Evolutionary conservation across 2,113 vertebrate species (phyloP), one percentile per base, ranked within the genome.

Genomic region (Scolopax mira): DNA sequence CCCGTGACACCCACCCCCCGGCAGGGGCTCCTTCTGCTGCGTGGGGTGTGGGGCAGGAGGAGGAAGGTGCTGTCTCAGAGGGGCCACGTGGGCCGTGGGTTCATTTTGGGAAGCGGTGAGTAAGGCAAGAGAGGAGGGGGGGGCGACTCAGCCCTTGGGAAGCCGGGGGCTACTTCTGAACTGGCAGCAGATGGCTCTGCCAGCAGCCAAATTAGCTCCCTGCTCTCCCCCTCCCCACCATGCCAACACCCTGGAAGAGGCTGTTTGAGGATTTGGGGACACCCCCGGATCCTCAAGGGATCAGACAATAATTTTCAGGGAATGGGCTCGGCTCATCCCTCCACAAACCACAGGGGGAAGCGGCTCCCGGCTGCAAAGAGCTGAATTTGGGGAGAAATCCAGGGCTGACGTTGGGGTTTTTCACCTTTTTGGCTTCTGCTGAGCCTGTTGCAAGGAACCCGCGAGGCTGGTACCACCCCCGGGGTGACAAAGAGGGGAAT

Each of bases 381-480:
- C 42, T 8, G 18, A 12, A 17, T n/a, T 15, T 13, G 44, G 49
- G 49, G 8, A 33, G 46, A 48, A 30, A 21, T 3, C 21, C 12
- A 12, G 31, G 70, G 18, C 41, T 14, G 41, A 17, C 1, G 3
- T 8, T 3, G 15, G 37, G 9, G 30, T 13, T 44, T 49, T 73
- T 48, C 13, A 35, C 5, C 70, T 17, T 14, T 14, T 14, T 9
- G 9, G 79, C 23, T 16, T 39, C 61, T 7, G 77, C 51, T 12
- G 31, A 42, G 77, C n/a, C 25, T 2, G 5, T 4, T 2, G 23
- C 5, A 7, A 79, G 39, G 77, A 27, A 30, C 62, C 55, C 33
- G 46, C 24, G 4, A 48, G 52, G 28, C 42, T 25, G 0, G 18
- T 17, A 6, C 62, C 46, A 7, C 28, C 3, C 1, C 7, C 2